A percentile compares a stretch with the other conserved stretches of the same genome.
These are phyloP conservation scores for Drosophila acutilabella DNA, from an alignment of 2,888 invertebrate genomes.

Conservation along the genomic window DNA sequence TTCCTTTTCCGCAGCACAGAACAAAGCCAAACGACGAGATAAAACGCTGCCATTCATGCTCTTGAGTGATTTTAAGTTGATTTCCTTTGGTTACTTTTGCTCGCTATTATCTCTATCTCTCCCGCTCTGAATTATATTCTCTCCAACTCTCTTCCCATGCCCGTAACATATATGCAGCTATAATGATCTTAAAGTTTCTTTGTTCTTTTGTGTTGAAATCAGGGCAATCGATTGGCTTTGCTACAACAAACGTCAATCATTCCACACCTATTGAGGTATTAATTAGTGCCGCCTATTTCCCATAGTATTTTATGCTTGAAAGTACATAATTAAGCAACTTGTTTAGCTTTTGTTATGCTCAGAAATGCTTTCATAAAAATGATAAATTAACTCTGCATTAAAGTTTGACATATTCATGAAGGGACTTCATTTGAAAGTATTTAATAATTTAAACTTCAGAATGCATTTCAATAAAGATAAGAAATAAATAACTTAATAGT, in stretches of 20 bases:
- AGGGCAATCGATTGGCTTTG: slow-evolving; percentile 42
- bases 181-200: slow-evolving; percentile 41
- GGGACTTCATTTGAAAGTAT: no score
- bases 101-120: not conserved
- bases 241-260: slow-evolving; percentile 41
- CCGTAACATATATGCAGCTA: slow-evolving; percentile 15
- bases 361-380: slow-evolving; percentile 1
- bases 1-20: slow-evolving; percentile 70
- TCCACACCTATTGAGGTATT: slow-evolving; percentile 21
- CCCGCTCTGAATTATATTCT: not conserved
- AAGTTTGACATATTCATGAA: no score
- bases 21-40: slow-evolving; percentile 64
- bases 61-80: slow-evolving; percentile 78
- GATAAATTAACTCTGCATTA: not conserved
- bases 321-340: slow-evolving; percentile 13
- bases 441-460: no score
- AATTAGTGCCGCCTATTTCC: not conserved
- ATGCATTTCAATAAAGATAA: no score
- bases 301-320: not conserved
- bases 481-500: no score
- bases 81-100: slow-evolving; percentile 59
- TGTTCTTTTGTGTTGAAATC: slow-evolving; percentile 33
- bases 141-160: not conserved
- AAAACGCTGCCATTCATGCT: slow-evolving; percentile 74
- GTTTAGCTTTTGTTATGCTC: slow-evolving; percentile 1